Percentiles rank a stretch among this genome's conserved stretches.
Evolutionary conservation across 2,113 vertebrate genomes (phyloP).

Genomic region (Atlantisia rogersi): DNA sequence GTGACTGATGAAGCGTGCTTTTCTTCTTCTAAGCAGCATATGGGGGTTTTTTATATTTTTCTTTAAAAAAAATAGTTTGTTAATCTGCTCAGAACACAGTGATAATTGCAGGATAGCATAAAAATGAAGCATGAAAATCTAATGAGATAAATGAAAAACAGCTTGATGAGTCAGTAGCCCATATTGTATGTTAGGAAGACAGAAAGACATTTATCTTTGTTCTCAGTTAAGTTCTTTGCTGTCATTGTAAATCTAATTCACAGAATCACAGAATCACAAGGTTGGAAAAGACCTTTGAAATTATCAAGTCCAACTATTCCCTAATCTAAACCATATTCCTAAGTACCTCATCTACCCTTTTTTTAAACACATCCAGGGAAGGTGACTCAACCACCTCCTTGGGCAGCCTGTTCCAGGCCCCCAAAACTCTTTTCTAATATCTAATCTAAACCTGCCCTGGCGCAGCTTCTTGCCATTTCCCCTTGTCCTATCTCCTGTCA

Average conservation of each 20-base stretch:
- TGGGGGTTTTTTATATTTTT: neutral
- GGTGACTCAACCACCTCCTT: too few species aligned
- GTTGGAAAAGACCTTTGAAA: too few species aligned
- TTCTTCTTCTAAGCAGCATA: neutral
- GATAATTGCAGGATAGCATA: neutral
- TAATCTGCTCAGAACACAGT: neutral
- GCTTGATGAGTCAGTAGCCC: neutral
- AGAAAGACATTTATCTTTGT: neutral
- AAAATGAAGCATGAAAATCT: neutral
- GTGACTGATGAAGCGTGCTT: neutral
- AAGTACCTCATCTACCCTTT: too few species aligned
- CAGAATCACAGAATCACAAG: too few species aligned
- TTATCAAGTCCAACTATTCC: too few species aligned
- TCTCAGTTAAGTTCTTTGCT: neutral
- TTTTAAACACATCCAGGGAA: too few species aligned
- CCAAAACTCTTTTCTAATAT: too few species aligned
- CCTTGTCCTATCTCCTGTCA: too few species aligned
- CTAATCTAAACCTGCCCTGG: too few species aligned
- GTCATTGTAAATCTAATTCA: neutral
- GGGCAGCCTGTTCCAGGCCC: too few species aligned
- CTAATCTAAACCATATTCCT: too few species aligned
- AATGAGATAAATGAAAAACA: neutral
- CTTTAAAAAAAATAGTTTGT: neutral
- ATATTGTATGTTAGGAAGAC: neutral
- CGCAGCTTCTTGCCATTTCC: too few species aligned